Conservation (phyloP, 2,113 vertebrate species). For the Pollimyrus isidori region DNA sequence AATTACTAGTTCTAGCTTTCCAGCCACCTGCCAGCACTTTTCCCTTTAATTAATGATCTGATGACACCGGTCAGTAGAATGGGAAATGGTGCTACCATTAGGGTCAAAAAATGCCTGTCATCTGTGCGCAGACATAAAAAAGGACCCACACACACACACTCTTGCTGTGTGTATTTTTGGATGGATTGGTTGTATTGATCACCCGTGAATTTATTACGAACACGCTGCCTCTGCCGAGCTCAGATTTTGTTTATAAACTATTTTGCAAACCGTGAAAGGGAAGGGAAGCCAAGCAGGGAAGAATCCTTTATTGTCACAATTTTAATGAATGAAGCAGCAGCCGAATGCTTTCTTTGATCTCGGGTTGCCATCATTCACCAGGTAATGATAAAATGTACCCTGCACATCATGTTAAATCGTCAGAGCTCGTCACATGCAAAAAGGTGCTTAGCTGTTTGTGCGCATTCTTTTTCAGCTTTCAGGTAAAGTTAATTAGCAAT, state of each 20-base stretch:
- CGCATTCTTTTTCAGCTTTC: slow-evolving; percentile 51
- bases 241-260: slow-evolving; percentile 84
- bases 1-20: slow-evolving; percentile 85
- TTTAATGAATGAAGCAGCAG: slow-evolving; percentile 88
- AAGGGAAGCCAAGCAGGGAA: slow-evolving; percentile 73
- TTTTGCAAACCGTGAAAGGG: slow-evolving; percentile 80
- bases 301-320: slow-evolving; percentile 82
- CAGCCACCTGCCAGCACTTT: slow-evolving; percentile 90
- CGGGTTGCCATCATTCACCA: slow-evolving; percentile 50
- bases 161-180: slow-evolving; percentile 55
- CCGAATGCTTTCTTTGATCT: slow-evolving; percentile 85
- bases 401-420: slow-evolving; percentile 70
- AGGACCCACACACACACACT: slow-evolving; percentile 60
- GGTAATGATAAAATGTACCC: slow-evolving; percentile 71
- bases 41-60: slow-evolving; percentile 95
- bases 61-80: slow-evolving; percentile 88
- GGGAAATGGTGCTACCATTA: slow-evolving; percentile 78
- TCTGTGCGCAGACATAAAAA: slow-evolving; percentile 32
- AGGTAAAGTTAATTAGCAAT: slow-evolving; percentile 51
- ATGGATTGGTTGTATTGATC: slow-evolving; percentile 64
- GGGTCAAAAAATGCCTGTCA: slow-evolving; percentile 81
- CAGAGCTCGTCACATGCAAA: neutral
- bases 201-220: slow-evolving; percentile 57
- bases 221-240: slow-evolving; percentile 64
- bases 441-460: slow-evolving; percentile 8